Evolutionary conservation across 2,888 invertebrate species (phyloP).

Genomic region (Drosophila borealis): DNA sequence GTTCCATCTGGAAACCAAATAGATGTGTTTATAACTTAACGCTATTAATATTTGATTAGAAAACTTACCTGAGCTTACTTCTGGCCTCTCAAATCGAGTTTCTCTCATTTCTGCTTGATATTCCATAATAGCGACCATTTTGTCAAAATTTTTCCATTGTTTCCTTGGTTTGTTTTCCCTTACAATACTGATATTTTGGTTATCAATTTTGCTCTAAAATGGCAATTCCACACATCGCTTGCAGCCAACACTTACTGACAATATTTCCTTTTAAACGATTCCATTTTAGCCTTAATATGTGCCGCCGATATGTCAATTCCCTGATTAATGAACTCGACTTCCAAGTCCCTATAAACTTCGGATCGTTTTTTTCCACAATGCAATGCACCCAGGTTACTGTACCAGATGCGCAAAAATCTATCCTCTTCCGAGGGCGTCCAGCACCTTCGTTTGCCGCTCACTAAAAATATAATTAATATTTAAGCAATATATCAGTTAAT

Average conservation of each 20-base stretch:
- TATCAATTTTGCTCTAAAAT: not conserved
- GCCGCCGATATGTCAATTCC: constrained; percentile 19
- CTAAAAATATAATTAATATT: constrained; percentile 4
- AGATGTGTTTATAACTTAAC: not conserved
- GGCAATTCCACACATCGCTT: fast-evolving
- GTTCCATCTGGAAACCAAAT: constrained; percentile 6
- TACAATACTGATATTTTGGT: constrained; percentile 3
- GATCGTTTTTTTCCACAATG: not conserved
- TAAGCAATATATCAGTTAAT: not conserved
- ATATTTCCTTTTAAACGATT: constrained; percentile 33
- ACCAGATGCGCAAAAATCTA: constrained; percentile 33
- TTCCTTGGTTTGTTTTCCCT: not conserved
- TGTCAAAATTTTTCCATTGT: constrained; percentile 16
- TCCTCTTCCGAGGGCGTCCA: constrained; percentile 32
- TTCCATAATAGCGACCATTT: constrained; percentile 20
- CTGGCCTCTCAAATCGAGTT: not conserved
- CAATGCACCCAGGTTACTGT: not conserved
- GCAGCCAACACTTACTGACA: constrained; percentile 12
- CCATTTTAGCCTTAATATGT: constrained; percentile 43
- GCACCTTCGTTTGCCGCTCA: constrained; percentile 8
- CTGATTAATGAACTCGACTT: constrained; percentile 8
- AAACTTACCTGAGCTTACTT: constrained; percentile 27
- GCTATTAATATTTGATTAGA: not conserved
- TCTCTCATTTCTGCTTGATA: not conserved
- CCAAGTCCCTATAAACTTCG: constrained; percentile 16